Evolutionary conservation across 1,140 invertebrate species (phyloP).

Genomic region (Chrysoperla carnea): DNA sequence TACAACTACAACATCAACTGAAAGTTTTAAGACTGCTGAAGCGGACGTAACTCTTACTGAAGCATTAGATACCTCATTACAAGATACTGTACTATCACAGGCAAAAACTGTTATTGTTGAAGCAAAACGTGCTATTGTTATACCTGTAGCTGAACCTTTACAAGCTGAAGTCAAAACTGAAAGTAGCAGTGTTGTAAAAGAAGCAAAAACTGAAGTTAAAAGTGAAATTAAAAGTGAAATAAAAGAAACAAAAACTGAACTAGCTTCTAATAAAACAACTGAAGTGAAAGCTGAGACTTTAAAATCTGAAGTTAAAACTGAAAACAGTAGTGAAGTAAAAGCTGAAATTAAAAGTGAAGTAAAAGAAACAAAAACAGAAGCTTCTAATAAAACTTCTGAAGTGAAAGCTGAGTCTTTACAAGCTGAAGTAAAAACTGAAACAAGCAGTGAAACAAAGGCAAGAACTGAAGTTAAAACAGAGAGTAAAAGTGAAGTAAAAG

Average conservation of each 20-base stretch:
- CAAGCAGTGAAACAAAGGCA: too few species aligned
- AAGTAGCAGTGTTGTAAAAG: neutral
- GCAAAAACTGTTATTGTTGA: conserved; percentile 7
- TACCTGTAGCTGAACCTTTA: conserved; percentile 8
- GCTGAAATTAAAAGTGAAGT: conserved; percentile 9
- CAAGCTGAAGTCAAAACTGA: neutral
- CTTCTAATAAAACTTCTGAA: conserved; percentile 2
- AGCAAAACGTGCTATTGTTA: conserved; percentile 7
- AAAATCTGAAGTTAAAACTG: neutral
- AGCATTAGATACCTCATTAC: conserved; percentile 2
- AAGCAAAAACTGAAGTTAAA: conserved; percentile 1
- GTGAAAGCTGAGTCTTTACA: conserved; percentile 1
- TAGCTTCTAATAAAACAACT: neutral
- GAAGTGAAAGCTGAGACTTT: conserved; percentile 1
- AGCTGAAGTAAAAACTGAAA: conserved; percentile 2
- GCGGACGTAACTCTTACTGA: neutral
- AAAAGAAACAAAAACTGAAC: neutral
- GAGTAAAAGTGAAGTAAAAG: conserved; percentile 1
- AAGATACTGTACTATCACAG: conserved; percentile 3
- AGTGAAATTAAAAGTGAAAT: neutral
- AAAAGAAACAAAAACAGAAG: neutral
- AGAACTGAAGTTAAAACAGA: too few species aligned
- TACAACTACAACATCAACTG: neutral
- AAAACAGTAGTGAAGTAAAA: neutral
- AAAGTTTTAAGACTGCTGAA: neutral